These are phyloP conservation scores for Didymodactylos carnosus DNA, from an alignment of 2,888 invertebrate species.

Conservation along the genomic window DNA sequence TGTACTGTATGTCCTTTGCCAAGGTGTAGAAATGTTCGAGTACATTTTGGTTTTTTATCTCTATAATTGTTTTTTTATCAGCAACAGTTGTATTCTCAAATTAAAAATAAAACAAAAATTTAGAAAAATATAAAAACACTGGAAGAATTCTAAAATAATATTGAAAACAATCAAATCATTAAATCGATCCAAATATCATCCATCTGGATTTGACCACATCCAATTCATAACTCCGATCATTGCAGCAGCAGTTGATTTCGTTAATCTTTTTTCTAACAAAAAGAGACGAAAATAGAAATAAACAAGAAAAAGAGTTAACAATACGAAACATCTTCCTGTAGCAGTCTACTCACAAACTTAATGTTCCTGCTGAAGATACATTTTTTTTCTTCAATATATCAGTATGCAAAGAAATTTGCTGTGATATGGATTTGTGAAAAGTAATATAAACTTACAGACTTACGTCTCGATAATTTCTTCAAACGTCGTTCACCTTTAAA, in stretches of 20 bases:
- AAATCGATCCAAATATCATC: background rate
- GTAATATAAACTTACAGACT: no score
- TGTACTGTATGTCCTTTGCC: no score
- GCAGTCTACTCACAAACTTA: no score
- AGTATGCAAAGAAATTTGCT: no score
- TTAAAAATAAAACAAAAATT: background rate
- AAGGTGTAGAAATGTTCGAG: no score
- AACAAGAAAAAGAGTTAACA: background rate
- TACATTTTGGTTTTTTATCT: no score
- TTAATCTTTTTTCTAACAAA: background rate
- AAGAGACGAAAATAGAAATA: background rate
- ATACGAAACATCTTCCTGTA: no score
- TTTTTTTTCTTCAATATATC: no score
- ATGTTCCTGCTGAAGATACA: no score
- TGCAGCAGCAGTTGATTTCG: background rate
- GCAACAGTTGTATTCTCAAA: background rate
- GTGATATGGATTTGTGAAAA: no score
- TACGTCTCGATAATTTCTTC: background rate
- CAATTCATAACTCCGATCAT: background rate
- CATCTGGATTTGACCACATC: background rate
- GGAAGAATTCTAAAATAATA: no score
- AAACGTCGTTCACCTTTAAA: background rate
- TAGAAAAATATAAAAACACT: background rate
- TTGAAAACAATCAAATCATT: no score
- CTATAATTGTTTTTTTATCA: background rate